These are phyloP conservation scores for Synanthedon tipuliformis DNA, from an alignment of 2,888 invertebrate genomes.

Conservation along the genomic window DNA sequence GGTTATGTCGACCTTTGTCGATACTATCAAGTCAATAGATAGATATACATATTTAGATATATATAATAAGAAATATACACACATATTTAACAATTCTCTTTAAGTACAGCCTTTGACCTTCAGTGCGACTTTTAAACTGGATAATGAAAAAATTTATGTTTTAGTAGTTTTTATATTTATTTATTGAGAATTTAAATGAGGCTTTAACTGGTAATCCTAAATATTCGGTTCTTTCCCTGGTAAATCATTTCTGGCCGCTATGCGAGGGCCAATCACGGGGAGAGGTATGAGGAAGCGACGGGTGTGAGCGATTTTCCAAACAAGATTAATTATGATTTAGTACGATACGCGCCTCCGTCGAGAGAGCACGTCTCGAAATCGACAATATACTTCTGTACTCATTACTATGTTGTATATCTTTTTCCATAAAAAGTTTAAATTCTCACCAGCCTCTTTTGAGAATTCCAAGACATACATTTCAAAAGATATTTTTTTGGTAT, in stretches of 20 bases:
- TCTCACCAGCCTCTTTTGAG: conserved; percentile 1
- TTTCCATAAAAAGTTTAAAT: background rate
- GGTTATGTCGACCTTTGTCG: conserved; percentile 61
- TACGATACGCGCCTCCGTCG: too few relatives aligned
- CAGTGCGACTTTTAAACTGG: conserved; percentile 8
- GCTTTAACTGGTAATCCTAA: background rate
- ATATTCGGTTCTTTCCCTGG: background rate
- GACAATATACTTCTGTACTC: background rate
- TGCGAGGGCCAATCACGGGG: background rate
- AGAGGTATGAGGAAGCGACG: too few relatives aligned
- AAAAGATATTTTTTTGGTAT: too few relatives aligned
- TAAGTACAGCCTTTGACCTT: conserved; percentile 48
- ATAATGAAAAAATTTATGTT: background rate
- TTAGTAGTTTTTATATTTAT: background rate
- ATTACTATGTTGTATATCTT: background rate
- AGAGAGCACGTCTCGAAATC: too few relatives aligned
- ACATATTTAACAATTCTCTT: conserved; percentile 64
- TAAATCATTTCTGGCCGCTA: background rate
- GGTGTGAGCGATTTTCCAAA: too few relatives aligned
- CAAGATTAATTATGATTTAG: too few relatives aligned
- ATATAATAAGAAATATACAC: conserved; percentile 54
- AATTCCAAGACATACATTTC: too few relatives aligned
- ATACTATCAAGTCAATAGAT: conserved; percentile 58
- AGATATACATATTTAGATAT: conserved; percentile 29
- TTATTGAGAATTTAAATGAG: background rate